Base-by-base conservation (phyloP, 2,888 invertebrate genomes). In the Troides oblongomaculatus region DNA sequence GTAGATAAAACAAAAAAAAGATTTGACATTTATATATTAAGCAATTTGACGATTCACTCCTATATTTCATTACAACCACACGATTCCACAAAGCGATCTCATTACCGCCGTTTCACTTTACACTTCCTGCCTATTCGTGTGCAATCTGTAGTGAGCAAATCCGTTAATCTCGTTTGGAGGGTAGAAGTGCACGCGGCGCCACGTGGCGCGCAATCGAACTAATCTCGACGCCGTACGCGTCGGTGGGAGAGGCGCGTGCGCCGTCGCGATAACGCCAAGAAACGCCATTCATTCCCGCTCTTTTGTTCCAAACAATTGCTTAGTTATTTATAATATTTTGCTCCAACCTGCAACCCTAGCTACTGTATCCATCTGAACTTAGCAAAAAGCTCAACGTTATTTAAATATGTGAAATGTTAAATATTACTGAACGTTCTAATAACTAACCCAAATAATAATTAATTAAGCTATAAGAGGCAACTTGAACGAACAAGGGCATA, bases 141-240 rank as follows among this genome's bases (percentile, higher is more conserved):
- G 90, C 92, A 92, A 92, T 92, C 90, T 91, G 92, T 91, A 92
- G 92, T 91, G 90, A 88, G 89, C 89, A 92, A 92, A 92, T 92
- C 92, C 90, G 90, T 87, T 92, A 92, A 92, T 92, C 92, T 92
- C 85, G 89, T 92, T 91, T 89, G 83, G 89, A 84, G 89, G 89
- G 89, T 86, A 87, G 84, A 81, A 79, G 75, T 77, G 85, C 92
- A 91, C 92, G 92, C 89, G 91, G 88, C 91, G 91, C 87, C 92
- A 88, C 92, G 92, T 90, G 91, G 82, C 90, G 74, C 79, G 81
- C 87, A 90, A 92, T 91, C 89, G 83, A 91, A 91, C 89, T 91
- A 92, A 92, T 92, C 92, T 92, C 82, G 81, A 82, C 78, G 83
- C 84, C 86, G 88, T 89, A 87, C 92, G 91, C 90, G 86, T 85